These are phyloP conservation scores for Daboia siamensis DNA, from an alignment of 2,113 vertebrate species.

Conservation along the genomic window DNA sequence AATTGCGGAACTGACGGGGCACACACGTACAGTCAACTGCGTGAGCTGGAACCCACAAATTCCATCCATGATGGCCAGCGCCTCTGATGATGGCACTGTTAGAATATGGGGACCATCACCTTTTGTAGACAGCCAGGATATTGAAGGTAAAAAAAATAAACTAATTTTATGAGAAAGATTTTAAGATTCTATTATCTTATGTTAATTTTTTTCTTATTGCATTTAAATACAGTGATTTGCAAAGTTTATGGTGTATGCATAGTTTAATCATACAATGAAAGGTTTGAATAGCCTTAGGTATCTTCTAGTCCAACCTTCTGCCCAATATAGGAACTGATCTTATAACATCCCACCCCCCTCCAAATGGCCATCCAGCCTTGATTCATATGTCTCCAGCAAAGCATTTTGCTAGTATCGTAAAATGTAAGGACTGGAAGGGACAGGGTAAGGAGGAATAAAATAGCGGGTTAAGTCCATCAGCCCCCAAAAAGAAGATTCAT, in stretches of 20 bases:
- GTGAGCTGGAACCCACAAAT: constrained; percentile 96
- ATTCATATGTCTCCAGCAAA: not conserved
- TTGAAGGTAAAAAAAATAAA: constrained; percentile 76
- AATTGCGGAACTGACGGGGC: constrained; percentile 92
- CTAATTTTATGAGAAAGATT: not conserved
- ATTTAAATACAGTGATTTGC: not conserved
- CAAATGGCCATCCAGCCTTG: not conserved
- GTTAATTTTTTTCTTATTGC: not conserved
- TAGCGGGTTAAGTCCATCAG: not conserved
- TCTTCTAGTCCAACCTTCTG: not conserved
- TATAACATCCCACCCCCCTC: not conserved
- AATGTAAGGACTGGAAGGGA: not conserved
- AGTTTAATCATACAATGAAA: not conserved
- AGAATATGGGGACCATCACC: constrained; percentile 96
- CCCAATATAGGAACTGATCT: not conserved
- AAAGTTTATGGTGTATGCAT: not conserved
- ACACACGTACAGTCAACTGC: constrained; percentile 95
- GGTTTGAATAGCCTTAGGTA: not conserved
- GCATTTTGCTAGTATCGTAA: not conserved
- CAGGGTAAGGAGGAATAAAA: not conserved
- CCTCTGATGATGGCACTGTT: constrained; percentile 94
- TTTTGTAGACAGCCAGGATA: constrained; percentile 88
- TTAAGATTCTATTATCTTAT: not conserved
- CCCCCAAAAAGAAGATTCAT: not conserved
- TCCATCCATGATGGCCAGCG: constrained; percentile 94